phyloP scores from a whole-genome alignment of 2,113 vertebrate genomes.

The Chaetodon trifascialis region DNA sequence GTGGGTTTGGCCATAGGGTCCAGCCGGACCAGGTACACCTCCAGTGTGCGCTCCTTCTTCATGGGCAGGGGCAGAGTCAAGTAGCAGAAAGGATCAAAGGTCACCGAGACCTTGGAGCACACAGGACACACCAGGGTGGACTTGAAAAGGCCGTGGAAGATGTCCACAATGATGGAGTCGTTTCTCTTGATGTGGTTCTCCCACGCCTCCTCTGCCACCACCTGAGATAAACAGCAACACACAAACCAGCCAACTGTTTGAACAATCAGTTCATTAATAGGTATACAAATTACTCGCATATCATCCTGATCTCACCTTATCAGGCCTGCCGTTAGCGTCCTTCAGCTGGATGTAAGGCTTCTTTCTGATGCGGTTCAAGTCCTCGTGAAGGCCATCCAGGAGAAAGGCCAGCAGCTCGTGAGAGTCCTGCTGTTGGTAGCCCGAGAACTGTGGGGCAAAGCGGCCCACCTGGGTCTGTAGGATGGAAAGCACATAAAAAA shows the following conservation, averaged over 20 bases:
- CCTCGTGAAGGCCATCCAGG: conserved; percentile 97
- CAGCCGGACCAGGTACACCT: conserved; percentile 95
- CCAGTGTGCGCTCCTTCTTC: conserved; percentile 97
- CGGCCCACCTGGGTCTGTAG: conserved; percentile 95
- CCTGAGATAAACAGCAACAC: conserved; percentile 77
- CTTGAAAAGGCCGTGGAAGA: conserved; percentile 99
- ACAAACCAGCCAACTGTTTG: background rate
- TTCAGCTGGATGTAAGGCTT: conserved; percentile 99
- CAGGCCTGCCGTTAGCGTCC: conserved; percentile 94
- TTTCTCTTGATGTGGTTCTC: conserved; percentile 98
- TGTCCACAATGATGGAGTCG: conserved; percentile 99
- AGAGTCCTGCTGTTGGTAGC: conserved; percentile 99
- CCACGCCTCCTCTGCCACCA: conserved; percentile 99
- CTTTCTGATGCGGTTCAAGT: conserved; percentile 98
- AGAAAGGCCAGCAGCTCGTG: conserved; percentile 98
- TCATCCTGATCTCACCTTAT: conserved; percentile 84
- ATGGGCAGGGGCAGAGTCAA: conserved; percentile 96
- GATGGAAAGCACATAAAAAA: background rate
- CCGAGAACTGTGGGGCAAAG: conserved; percentile 98
- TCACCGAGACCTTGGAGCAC: conserved; percentile 97
- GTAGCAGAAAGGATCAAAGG: conserved; percentile 99
- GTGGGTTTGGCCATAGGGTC: conserved; percentile 95
- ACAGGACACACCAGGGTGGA: conserved; percentile 97
- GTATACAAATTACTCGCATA: no score
- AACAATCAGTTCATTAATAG: background rate